These are phyloP conservation scores for Scopus umbretta DNA, from an alignment of 2,113 vertebrate genomes.

Conservation along the genomic window DNA sequence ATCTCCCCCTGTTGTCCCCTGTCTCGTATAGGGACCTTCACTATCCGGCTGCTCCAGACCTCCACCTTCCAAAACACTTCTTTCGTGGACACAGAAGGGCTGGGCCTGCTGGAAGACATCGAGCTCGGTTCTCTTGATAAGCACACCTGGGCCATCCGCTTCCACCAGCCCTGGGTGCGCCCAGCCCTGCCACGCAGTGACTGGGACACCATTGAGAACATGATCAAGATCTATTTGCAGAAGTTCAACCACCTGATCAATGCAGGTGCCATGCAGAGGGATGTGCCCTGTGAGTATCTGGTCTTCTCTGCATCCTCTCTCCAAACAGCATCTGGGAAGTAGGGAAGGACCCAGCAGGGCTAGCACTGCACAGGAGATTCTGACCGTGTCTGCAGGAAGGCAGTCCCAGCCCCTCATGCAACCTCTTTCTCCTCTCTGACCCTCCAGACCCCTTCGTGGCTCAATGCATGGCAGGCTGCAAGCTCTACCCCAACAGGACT, in stretches of 20 bases:
- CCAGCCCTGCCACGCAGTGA: neutral
- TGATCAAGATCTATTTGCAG: neutral
- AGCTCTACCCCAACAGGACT: neutral
- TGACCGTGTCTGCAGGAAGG: neutral
- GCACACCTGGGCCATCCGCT: neutral
- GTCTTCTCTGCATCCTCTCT: neutral
- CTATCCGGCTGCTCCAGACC: neutral
- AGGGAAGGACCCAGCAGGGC: neutral
- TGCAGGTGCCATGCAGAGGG: neutral
- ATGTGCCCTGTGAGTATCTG: neutral
- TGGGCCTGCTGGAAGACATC: neutral
- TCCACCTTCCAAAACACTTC: neutral
- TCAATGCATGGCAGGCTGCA: neutral
- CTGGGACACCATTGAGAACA: neutral
- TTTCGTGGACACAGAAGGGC: neutral
- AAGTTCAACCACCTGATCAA: neutral
- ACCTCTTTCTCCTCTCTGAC: neutral
- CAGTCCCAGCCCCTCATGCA: neutral
- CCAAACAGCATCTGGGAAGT: neutral
- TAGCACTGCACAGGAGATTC: neutral
- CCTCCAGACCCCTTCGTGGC: neutral
- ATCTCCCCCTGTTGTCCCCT: neutral
- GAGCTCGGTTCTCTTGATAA: neutral
- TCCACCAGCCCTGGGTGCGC: slow-evolving; percentile 12
- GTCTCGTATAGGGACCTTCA: neutral